phyloP scores from a whole-genome alignment of 2,113 vertebrate genomes.

The Sinocyclocheilus rhinocerous region DNA sequence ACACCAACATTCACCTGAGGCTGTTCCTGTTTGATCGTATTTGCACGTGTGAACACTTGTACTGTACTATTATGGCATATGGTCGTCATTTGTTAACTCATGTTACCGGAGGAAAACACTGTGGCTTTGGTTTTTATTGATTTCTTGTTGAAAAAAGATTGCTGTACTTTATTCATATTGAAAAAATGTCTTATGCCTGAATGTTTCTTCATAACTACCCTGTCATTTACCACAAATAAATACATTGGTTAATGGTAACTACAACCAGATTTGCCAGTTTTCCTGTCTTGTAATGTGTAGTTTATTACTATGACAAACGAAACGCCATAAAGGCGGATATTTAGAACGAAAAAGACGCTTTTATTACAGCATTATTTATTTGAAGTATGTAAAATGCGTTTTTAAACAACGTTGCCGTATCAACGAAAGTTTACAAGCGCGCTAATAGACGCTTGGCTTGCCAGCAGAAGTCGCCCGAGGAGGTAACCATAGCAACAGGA shows the following conservation, averaged over 20 bases:
- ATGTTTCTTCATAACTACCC: constrained; percentile 36
- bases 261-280: not conserved
- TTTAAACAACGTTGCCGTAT: not conserved
- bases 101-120: constrained; percentile 10
- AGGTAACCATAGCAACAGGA: constrained; percentile 33
- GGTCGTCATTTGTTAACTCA: constrained; percentile 32
- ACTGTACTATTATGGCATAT: constrained; percentile 10
- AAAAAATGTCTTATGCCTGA: constrained; percentile 36
- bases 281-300: constrained; percentile 14
- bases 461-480: not conserved
- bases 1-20: constrained; percentile 26
- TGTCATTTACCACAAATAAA: constrained; percentile 48
- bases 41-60: constrained; percentile 48
- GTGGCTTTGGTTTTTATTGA: not conserved
- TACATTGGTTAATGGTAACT: constrained; percentile 21
- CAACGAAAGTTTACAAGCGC: not conserved
- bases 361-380: not conserved
- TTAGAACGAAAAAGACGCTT: not conserved
- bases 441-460: not conserved
- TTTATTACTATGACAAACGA: not conserved
- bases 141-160: not conserved
- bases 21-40: constrained; percentile 23
- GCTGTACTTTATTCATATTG: constrained; percentile 24
- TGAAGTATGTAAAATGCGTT: not conserved
- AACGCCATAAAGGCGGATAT: not conserved